A percentile compares a stretch with the other conserved stretches of the same genome.
Conservation (phyloP, 2,113 vertebrate genomes). For the Tragelaphus strepsiceros region DNA sequence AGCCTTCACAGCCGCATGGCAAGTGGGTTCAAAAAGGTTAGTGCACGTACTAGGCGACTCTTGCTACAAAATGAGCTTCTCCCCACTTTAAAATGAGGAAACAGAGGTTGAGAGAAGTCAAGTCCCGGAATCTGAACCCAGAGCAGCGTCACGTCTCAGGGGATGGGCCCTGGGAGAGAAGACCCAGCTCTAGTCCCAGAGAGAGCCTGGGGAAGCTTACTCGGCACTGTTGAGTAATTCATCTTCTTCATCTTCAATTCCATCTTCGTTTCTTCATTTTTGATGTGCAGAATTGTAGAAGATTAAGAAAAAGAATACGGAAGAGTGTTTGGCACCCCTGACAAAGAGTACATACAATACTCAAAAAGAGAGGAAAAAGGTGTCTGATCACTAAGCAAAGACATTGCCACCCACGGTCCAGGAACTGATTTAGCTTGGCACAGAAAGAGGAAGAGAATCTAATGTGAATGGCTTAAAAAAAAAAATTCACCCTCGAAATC, state of each 20-base stretch:
- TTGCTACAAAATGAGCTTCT: not conserved
- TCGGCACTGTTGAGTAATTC: rapidly evolving
- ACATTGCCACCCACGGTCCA: not conserved
- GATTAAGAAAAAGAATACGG: not conserved
- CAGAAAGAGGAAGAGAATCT: not conserved
- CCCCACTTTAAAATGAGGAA: not conserved
- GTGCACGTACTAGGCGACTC: rapidly evolving
- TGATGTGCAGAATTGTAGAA: not conserved
- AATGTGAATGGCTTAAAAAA: not conserved
- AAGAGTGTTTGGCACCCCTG: not conserved
- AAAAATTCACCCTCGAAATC: not conserved
- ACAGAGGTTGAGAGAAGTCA: not conserved
- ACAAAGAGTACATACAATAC: not conserved
- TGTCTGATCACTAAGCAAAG: not conserved
- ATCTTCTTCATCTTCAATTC: not conserved
- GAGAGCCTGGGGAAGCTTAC: not conserved
- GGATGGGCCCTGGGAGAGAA: no score
- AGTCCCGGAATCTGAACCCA: not conserved
- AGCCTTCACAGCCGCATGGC: rapidly evolving
- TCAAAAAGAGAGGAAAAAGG: not conserved
- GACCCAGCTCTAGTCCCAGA: not conserved
- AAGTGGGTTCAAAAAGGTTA: not conserved
- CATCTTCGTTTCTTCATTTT: not conserved
- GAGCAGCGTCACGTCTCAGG: no score
- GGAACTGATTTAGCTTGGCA: not conserved